Percentiles rank a stretch among this genome's conserved stretches.
phyloP scores from a whole-genome alignment of 2,113 vertebrate genomes.

The Pseudorasbora parva region DNA sequence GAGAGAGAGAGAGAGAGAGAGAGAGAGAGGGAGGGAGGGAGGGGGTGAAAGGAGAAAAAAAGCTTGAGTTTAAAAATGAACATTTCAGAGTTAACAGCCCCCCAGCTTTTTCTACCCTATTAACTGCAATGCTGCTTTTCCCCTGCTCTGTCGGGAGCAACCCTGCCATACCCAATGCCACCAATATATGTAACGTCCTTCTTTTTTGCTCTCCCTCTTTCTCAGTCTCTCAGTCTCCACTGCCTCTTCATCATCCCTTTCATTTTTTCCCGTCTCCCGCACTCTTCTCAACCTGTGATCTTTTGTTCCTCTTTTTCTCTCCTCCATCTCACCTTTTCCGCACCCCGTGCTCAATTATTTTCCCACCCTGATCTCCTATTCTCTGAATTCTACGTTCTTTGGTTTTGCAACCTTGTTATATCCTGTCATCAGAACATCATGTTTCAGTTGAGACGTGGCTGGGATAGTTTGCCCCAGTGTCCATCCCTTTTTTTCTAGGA shows the following conservation, averaged over 20 bases:
- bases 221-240: slow-evolving; percentile 36
- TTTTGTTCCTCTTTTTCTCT: slow-evolving; percentile 33
- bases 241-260: slow-evolving; percentile 42
- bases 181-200: slow-evolving; percentile 43
- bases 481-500: not conserved
- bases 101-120: slow-evolving; percentile 82
- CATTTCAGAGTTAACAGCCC: slow-evolving; percentile 82
- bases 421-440: slow-evolving; percentile 8
- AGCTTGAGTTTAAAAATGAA: slow-evolving; percentile 78
- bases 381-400: slow-evolving; percentile 38
- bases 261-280: slow-evolving; percentile 44
- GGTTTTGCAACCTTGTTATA: slow-evolving; percentile 34
- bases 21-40: not conserved
- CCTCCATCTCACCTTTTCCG: slow-evolving; percentile 41
- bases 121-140: slow-evolving; percentile 81
- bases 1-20: slow-evolving; percentile 11
- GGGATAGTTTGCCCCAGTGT: not conserved
- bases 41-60: slow-evolving; percentile 20
- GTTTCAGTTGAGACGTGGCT: slow-evolving; percentile 43
- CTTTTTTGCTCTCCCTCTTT: slow-evolving; percentile 29
- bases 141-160: slow-evolving; percentile 73
- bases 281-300: slow-evolving; percentile 40
- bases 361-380: slow-evolving; percentile 41
- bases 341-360: slow-evolving; percentile 38
- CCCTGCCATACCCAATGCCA: slow-evolving; percentile 38